A percentile compares a stretch with the other conserved stretches of the same genome.
Evolutionary conservation across 2,797 vertebrate genomes (phyloP).

Genomic region (Lacerta agilis): DNA sequence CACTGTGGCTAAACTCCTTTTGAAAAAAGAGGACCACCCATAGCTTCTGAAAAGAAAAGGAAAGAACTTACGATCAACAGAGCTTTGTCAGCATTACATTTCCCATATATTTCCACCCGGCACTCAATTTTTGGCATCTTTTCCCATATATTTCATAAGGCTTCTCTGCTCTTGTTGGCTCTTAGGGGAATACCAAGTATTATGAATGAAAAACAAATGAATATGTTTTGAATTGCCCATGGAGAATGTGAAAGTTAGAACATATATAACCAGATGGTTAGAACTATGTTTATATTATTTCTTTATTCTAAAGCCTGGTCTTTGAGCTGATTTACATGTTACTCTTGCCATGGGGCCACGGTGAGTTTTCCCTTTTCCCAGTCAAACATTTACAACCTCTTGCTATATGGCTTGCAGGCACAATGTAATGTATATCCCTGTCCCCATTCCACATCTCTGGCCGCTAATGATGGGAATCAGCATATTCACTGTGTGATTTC

Average conservation of each 20-base stretch:
- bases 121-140: conserved; percentile 24
- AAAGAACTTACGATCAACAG: conserved; percentile 24
- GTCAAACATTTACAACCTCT: neutral
- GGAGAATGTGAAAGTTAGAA: neutral
- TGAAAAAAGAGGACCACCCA: conserved; percentile 58
- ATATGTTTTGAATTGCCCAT: neutral
- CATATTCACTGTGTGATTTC: neutral
- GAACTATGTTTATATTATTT: conserved; percentile 17
- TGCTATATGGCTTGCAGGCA: neutral
- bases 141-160: conserved; percentile 17
- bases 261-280: conserved; percentile 3
- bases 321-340: conserved; percentile 1
- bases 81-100: conserved; percentile 56
- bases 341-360: conserved; percentile 3
- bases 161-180: conserved; percentile 5
- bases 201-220: neutral
- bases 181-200: neutral
- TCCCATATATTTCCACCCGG: conserved; percentile 39
- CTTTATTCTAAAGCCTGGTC: neutral
- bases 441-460: neutral
- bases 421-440: neutral
- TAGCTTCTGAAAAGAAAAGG: conserved; percentile 45
- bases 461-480: neutral
- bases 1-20: conserved; percentile 38
- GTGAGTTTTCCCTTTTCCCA: neutral